Conservation (phyloP, 2,888 invertebrate species). For the Heteromurus nitidus region DNA sequence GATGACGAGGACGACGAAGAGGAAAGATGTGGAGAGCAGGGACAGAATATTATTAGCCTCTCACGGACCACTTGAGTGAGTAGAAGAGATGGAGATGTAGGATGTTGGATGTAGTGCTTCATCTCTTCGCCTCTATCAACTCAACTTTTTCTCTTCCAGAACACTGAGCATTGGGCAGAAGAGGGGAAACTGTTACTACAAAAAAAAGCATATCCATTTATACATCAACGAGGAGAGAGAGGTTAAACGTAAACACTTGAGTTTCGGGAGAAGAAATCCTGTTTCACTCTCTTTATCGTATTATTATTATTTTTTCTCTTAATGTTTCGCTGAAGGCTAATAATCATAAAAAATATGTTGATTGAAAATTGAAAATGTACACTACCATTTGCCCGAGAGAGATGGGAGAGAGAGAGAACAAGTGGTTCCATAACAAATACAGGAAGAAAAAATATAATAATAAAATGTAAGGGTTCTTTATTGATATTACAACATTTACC, state of each 20-base stretch:
- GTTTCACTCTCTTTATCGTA: constrained; percentile 37
- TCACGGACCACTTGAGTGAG: constrained; percentile 39
- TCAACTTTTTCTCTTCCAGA: background rate
- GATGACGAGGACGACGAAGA: constrained; percentile 18
- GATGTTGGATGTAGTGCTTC: no score
- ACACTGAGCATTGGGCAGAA: no score
- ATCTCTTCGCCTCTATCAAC: no score
- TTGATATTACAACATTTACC: constrained; percentile 45
- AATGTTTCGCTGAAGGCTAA: constrained; percentile 55
- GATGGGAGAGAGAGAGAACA: constrained; percentile 12
- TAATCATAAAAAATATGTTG: constrained; percentile 60
- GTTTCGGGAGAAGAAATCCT: constrained; percentile 24
- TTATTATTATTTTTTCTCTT: constrained; percentile 32
- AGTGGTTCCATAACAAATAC: constrained; percentile 24
- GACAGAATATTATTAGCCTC: constrained; percentile 47
- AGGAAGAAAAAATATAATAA: constrained; percentile 16
- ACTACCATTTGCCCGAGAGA: constrained; percentile 9
- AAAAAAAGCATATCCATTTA: background rate
- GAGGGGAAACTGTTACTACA: no score
- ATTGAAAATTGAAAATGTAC: constrained; percentile 61
- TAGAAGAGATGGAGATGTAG: no score
- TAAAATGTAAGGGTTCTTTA: constrained; percentile 32
- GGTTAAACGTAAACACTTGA: constrained; percentile 39
- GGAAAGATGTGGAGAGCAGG: constrained; percentile 2
- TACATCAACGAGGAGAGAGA: background rate